These are phyloP conservation scores for Drosophila eohydei DNA, from an alignment of 2,888 invertebrate genomes.

Conservation along the genomic window DNA sequence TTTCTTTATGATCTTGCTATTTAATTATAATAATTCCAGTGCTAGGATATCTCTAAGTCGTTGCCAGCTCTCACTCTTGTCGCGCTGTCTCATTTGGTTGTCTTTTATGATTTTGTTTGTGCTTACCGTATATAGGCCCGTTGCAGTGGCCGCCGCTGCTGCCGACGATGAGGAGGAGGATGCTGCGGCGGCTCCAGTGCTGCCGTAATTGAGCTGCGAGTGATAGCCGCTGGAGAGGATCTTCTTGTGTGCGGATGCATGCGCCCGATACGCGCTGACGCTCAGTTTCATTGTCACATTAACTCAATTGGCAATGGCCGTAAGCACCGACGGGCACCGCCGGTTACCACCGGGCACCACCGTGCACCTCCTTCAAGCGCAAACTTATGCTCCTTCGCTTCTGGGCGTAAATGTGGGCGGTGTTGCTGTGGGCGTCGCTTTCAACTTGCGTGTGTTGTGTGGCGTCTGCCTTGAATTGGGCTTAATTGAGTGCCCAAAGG, in stretches of 20 bases:
- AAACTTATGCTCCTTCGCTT: neutral
- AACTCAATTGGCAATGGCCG: conserved; percentile 47
- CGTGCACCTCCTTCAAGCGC: neutral
- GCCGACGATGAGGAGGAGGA: conserved; percentile 85
- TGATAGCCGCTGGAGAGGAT: conserved; percentile 92
- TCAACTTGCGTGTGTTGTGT: conserved; percentile 44
- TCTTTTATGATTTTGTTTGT: conserved; percentile 19
- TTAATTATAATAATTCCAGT: neutral
- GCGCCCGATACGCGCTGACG: conserved; percentile 94
- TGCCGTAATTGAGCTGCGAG: conserved; percentile 91
- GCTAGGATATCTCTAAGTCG: neutral
- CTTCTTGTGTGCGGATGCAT: conserved; percentile 95
- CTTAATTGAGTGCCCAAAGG: conserved; percentile 77
- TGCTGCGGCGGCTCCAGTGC: conserved; percentile 89
- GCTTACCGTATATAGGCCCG: conserved; percentile 87
- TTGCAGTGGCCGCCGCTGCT: conserved; percentile 75
- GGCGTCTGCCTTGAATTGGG: conserved; percentile 57
- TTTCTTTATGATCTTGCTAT: neutral
- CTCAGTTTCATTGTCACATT: conserved; percentile 90
- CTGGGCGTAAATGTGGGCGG: neutral
- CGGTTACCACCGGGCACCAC: conserved; percentile 25
- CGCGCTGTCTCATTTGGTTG: conserved; percentile 6
- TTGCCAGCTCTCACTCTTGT: neutral
- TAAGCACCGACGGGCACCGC: conserved; percentile 22
- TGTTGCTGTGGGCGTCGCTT: conserved; percentile 24